These are phyloP conservation scores for Marisa cornuarietis DNA, from an alignment of 1,140 invertebrate species.

Conservation along the genomic window DNA sequence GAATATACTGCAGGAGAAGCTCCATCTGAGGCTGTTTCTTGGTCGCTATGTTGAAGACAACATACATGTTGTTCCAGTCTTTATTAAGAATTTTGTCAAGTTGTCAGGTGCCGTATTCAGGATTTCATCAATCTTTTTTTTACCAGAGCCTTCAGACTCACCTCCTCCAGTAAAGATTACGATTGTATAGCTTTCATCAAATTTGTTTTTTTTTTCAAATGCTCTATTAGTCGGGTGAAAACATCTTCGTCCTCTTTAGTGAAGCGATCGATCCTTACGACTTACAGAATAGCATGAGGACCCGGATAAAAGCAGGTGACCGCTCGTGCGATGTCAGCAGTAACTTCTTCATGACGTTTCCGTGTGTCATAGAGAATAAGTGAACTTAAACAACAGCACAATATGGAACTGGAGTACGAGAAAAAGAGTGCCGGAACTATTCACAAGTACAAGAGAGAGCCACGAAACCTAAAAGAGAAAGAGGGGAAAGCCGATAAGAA, in stretches of 20 bases:
- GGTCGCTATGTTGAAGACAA: constrained; percentile 4
- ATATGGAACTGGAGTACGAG: no score
- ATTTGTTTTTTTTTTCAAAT: constrained; percentile 24
- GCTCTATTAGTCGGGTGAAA: constrained; percentile 7
- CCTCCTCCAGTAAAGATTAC: constrained; percentile 28
- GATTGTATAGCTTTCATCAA: constrained; percentile 18
- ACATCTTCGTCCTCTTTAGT: constrained; percentile 23
- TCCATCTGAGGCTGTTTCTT: background rate
- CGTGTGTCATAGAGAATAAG: no score
- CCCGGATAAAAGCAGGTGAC: constrained; percentile 28
- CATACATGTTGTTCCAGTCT: background rate
- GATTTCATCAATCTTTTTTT: background rate
- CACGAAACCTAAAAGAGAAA: no score
- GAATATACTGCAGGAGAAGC: background rate
- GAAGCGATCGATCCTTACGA: constrained; percentile 20
- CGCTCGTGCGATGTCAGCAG: constrained; percentile 23
- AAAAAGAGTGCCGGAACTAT: no score
- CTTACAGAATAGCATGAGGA: constrained; percentile 28
- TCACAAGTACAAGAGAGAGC: no score
- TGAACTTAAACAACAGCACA: no score
- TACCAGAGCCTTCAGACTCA: constrained; percentile 2
- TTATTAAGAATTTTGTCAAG: background rate
- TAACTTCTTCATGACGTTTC: constrained; percentile 8
- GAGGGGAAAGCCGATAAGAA: no score
- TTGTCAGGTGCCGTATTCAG: background rate